Conservation (phyloP, 2,797 vertebrate genomes). For the Chrosomus eos region DNA sequence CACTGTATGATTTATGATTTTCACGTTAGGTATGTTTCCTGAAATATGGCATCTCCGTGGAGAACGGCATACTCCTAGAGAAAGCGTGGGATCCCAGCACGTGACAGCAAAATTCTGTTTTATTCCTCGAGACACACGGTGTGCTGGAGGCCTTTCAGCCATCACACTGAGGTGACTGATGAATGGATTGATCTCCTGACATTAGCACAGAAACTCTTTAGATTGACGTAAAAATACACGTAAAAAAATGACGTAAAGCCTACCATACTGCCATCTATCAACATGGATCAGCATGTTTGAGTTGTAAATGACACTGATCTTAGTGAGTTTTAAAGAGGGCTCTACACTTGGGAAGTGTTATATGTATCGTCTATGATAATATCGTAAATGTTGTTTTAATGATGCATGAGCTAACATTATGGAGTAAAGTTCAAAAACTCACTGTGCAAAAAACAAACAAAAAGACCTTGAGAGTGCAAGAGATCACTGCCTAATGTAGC, state of each 20-base stretch:
- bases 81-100: constrained; percentile 16
- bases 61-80: constrained; percentile 35
- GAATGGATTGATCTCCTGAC: constrained; percentile 39
- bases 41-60: constrained; percentile 60
- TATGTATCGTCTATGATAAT: background rate
- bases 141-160: constrained; percentile 35
- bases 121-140: constrained; percentile 47
- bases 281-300: background rate
- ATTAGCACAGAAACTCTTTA: constrained; percentile 5
- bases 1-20: constrained; percentile 57
- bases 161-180: constrained; percentile 50
- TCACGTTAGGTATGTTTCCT: constrained; percentile 56
- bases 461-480: background rate
- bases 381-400: background rate
- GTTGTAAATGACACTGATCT: background rate
- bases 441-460: background rate
- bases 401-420: background rate
- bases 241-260: too few relatives aligned
- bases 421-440: background rate
- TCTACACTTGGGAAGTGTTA: background rate
- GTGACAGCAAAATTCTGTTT: constrained; percentile 33
- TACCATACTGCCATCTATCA: background rate
- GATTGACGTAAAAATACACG: background rate
- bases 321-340: background rate
- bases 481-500: background rate